phyloP scores from a whole-genome alignment of 1,140 invertebrate genomes.

The Hyles vespertilio region DNA sequence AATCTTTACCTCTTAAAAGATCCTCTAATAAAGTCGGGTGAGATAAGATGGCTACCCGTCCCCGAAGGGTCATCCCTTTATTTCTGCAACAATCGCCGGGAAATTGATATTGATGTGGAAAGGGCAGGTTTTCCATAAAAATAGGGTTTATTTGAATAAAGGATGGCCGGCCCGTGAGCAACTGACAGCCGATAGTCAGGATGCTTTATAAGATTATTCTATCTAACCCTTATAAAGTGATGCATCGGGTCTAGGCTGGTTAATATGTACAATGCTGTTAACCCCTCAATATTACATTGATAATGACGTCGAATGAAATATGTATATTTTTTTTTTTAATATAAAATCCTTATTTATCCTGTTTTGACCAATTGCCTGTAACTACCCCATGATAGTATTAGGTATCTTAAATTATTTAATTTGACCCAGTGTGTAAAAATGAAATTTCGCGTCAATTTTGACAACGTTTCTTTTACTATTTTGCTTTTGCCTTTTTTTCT shows the following conservation, averaged over 20 bases:
- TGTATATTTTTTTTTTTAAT: too few species aligned
- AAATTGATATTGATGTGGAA: conserved; percentile 75
- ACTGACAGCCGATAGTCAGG: conserved; percentile 48
- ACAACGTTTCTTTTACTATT: too few species aligned
- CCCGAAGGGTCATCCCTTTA: conserved; percentile 74
- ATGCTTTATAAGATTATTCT: conserved; percentile 65
- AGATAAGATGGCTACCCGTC: conserved; percentile 55
- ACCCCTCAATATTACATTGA: too few species aligned
- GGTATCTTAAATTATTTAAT: too few species aligned
- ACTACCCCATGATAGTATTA: too few species aligned
- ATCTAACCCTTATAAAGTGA: conserved; percentile 27
- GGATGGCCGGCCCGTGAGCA: conserved; percentile 57
- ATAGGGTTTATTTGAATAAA: conserved; percentile 76
- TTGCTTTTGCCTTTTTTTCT: too few species aligned
- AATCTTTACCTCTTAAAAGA: conserved; percentile 36
- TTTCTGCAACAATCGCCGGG: conserved; percentile 72
- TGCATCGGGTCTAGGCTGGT: conserved; percentile 31
- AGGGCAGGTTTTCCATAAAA: conserved; percentile 74
- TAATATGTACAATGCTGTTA: conserved; percentile 6
- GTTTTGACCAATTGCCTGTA: too few species aligned
- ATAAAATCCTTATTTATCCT: too few species aligned
- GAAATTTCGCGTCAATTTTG: too few species aligned
- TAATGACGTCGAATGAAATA: too few species aligned
- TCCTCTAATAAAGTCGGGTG: conserved; percentile 66
- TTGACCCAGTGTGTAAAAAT: too few species aligned